Evolutionary conservation across 2,888 invertebrate genomes (phyloP).

Genomic region (Gymnosoma rotundatum): DNA sequence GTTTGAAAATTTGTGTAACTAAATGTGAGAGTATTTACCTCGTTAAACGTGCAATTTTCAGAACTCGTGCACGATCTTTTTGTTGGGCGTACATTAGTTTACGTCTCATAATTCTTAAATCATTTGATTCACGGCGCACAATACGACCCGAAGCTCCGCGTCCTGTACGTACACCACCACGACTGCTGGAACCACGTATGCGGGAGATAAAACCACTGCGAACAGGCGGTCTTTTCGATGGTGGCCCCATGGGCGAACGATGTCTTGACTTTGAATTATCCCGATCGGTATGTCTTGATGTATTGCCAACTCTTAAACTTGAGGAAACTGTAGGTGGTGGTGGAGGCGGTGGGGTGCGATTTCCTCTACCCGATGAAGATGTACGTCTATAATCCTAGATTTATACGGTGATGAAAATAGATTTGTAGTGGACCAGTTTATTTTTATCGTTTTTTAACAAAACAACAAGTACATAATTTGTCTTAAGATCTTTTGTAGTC

Average conservation of each 20-base stretch:
- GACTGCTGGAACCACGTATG: slow-evolving; percentile 76
- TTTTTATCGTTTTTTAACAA: slow-evolving; percentile 70
- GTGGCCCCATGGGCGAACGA: slow-evolving; percentile 81
- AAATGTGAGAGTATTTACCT: slow-evolving; percentile 77
- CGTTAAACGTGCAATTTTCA: slow-evolving; percentile 82
- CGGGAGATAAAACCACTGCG: slow-evolving; percentile 80
- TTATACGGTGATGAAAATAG: slow-evolving; percentile 79
- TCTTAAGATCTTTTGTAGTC: slow-evolving; percentile 59
- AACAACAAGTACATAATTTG: slow-evolving; percentile 40
- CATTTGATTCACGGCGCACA: slow-evolving; percentile 79
- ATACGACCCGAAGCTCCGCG: slow-evolving; percentile 78
- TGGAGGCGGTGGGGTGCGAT: slow-evolving; percentile 80
- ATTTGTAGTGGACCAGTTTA: slow-evolving; percentile 76
- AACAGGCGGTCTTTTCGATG: slow-evolving; percentile 77
- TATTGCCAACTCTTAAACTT: slow-evolving; percentile 73
- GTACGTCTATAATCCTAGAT: slow-evolving; percentile 82
- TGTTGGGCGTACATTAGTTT: slow-evolving; percentile 80
- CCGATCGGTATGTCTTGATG: slow-evolving; percentile 73
- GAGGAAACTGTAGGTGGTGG: slow-evolving; percentile 77
- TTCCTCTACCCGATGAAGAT: slow-evolving; percentile 78
- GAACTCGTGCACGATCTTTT: slow-evolving; percentile 80
- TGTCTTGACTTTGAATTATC: slow-evolving; percentile 76
- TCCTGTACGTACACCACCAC: slow-evolving; percentile 77
- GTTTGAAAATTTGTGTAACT: slow-evolving; percentile 46
- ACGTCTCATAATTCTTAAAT: slow-evolving; percentile 81